These are phyloP conservation scores for Daktulosphaira vitifoliae DNA, from an alignment of 1,140 invertebrate species.

Conservation along the genomic window DNA sequence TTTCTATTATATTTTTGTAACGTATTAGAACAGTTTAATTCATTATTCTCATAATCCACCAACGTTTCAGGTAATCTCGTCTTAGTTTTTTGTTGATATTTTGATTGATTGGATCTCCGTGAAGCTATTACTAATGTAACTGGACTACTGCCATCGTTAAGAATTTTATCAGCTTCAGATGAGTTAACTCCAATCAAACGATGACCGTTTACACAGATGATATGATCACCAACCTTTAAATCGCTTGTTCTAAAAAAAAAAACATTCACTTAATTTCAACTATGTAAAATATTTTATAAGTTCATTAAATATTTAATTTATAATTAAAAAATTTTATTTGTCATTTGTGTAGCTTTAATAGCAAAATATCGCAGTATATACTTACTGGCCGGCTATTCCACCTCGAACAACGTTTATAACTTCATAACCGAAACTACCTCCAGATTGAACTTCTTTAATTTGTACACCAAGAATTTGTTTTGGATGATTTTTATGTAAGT, in stretches of 20 bases:
- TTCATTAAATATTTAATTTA: too few relatives aligned
- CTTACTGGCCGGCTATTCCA: constrained; percentile 66
- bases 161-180: constrained; percentile 61
- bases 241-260: constrained; percentile 58
- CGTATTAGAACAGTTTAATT: background rate
- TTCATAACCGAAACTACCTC: constrained; percentile 61
- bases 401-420: constrained; percentile 73
- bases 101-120: background rate
- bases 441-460: constrained; percentile 65
- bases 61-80: constrained; percentile 54
- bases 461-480: constrained; percentile 71
- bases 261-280: too few relatives aligned
- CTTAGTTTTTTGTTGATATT: background rate
- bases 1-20: constrained; percentile 9
- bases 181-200: constrained; percentile 63
- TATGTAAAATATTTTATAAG: too few relatives aligned
- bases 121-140: constrained; percentile 49
- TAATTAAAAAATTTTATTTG: too few relatives aligned
- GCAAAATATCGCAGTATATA: too few relatives aligned
- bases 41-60: constrained; percentile 2
- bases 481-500: constrained; percentile 55
- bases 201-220: constrained; percentile 72
- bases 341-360: too few relatives aligned
- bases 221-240: constrained; percentile 67
- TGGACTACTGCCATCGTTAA: constrained; percentile 55